Evolutionary conservation across 1,140 invertebrate genomes (phyloP), one percentile per base, ranked within the genome.

Genomic region (Druon quercuslanigerum): DNA sequence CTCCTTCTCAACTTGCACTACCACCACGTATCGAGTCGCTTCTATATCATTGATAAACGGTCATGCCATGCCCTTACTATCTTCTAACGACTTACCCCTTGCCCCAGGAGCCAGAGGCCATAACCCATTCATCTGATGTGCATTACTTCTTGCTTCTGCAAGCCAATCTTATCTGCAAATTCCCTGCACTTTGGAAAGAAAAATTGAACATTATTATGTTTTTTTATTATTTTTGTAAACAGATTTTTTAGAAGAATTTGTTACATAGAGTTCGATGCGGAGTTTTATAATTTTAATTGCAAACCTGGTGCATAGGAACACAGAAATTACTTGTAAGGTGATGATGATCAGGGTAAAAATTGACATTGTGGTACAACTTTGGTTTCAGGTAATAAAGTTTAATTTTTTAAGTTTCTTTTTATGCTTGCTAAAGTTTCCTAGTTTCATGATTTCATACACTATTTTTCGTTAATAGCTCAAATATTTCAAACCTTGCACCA

Each of bases 21-120:
- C 54, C 25, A 73, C 84, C 82, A 81, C 73, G 78, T 83, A 83
- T 82, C 75, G 80, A 85, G 83, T 80, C 83, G 79, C 81, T 80
- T 84, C 83, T 89, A 88, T 88, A 87, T 88, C 87, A 88, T 87
- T 88, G 88, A 88, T 88, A 89, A 89, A 88, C 85, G 84, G 81
- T 82, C 83, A 84, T 84, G 83, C 80, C 84, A 81, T 79, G 77
- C 79, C 82, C 76, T 84, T 79, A 73, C 82, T 87, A 87, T 87
- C 86, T 86, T 83, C 78, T 77, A 75, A 71, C 70, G 50, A 77
- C 73, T 75, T 73, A 14, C 14, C 40, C 74, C 71, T 71, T 56
- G 17, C 76, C 74, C 60, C 73, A 60, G 74, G 66, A 81, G 75
- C 77, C 73, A 76, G 54, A 75, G 51, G 20, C 66, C 57, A 73